Conservation (phyloP, 1,140 invertebrate genomes). For the Pomacea maculata region DNA sequence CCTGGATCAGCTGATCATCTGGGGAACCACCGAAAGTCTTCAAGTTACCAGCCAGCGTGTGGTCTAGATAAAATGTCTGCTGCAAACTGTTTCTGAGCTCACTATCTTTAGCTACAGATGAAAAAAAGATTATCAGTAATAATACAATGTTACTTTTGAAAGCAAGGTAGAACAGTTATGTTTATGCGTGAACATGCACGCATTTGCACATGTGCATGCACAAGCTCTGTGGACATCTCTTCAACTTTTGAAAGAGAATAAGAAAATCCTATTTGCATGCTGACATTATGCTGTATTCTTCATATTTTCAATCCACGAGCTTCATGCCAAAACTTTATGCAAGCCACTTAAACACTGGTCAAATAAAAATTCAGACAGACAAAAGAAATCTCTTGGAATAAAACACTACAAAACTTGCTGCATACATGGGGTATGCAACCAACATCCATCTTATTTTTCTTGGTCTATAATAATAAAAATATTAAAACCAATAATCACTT, state of each 20-base stretch:
- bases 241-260: not conserved
- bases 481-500: too few relatives aligned
- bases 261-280: not conserved
- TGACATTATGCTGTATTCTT: too few relatives aligned
- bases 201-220: too few relatives aligned
- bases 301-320: too few relatives aligned
- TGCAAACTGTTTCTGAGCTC: slow-evolving; percentile 48
- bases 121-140: not conserved
- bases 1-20: slow-evolving; percentile 39
- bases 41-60: slow-evolving; percentile 41
- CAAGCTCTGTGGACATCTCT: not conserved
- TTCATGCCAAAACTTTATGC: too few relatives aligned
- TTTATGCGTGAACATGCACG: not conserved
- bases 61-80: slow-evolving; percentile 48
- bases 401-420: too few relatives aligned
- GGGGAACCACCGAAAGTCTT: slow-evolving; percentile 33
- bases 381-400: too few relatives aligned
- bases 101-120: slow-evolving; percentile 43
- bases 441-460: too few relatives aligned
- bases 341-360: too few relatives aligned
- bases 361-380: too few relatives aligned
- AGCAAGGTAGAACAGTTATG: not conserved
- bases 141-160: not conserved
- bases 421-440: too few relatives aligned
- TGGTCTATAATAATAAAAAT: too few relatives aligned